These are phyloP conservation scores for Thalassoma bifasciatum DNA, from an alignment of 2,113 vertebrate species.

Conservation along the genomic window DNA sequence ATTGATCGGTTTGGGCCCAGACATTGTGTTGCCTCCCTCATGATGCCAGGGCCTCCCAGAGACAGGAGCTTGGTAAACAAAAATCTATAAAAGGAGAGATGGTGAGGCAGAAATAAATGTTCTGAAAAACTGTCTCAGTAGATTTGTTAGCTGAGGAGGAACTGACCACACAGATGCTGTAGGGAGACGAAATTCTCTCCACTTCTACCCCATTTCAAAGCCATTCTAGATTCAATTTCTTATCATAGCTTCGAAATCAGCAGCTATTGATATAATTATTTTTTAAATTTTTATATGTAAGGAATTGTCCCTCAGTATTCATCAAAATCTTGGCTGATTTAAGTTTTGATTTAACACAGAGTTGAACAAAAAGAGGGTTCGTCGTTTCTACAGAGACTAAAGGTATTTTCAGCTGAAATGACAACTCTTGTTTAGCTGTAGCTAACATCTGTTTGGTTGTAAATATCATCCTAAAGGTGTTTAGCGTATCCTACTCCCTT, in stretches of 20 bases:
- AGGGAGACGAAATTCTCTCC: too few relatives aligned
- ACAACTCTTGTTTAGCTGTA: not conserved
- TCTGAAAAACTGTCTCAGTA: not conserved
- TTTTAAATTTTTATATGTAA: not conserved
- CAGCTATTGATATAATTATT: too few relatives aligned
- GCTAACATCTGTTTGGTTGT: not conserved
- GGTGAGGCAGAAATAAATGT: slow-evolving; percentile 1
- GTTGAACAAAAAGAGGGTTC: not conserved
- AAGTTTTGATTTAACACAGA: too few relatives aligned
- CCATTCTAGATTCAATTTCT: too few relatives aligned
- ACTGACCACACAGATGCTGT: not conserved
- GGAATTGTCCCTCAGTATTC: too few relatives aligned
- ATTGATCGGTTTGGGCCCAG: slow-evolving; percentile 7
- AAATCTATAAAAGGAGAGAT: not conserved
- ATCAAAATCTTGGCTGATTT: too few relatives aligned
- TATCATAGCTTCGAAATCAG: not conserved
- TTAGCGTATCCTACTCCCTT: too few relatives aligned
- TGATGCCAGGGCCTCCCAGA: not conserved
- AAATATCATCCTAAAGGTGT: too few relatives aligned
- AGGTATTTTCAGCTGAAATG: not conserved
- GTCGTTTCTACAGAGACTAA: not conserved
- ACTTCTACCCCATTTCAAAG: too few relatives aligned
- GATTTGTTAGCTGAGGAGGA: not conserved
- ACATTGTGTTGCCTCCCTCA: not conserved
- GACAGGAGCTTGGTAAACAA: not conserved